A percentile compares a stretch with the other conserved stretches of the same genome.
These are phyloP conservation scores for Neotragus moschatus DNA, from an alignment of 2,113 vertebrate genomes.

Conservation along the genomic window DNA sequence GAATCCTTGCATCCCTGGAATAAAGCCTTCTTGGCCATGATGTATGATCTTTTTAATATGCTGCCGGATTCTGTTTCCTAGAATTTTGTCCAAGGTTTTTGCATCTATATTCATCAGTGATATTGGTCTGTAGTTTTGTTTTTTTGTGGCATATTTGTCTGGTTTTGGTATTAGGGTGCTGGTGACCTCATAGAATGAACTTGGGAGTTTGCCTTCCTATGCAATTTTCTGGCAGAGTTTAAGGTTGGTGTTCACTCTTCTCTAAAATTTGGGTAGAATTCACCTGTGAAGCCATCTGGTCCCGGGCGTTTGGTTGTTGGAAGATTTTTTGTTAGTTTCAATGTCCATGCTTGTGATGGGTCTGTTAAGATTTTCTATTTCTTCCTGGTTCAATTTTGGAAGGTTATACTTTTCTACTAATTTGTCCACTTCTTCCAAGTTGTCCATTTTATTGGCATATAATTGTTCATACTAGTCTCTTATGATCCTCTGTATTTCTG, in stretches of 20 bases:
- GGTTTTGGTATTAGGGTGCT: background rate
- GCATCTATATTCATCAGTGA: background rate
- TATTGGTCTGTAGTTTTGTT: background rate
- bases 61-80: background rate
- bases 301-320: background rate
- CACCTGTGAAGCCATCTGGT: background rate
- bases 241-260: background rate
- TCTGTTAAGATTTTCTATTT: background rate
- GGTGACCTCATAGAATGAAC: background rate
- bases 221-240: background rate
- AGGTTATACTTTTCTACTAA: background rate
- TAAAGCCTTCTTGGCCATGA: background rate
- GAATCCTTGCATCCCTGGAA: background rate
- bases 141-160: background rate
- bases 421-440: background rate
- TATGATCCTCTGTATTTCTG: background rate
- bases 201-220: background rate
- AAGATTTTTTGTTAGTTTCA: background rate
- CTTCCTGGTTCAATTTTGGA: background rate
- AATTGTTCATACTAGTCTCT: background rate
- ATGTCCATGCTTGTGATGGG: background rate
- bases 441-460: background rate
- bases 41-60: background rate
- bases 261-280: background rate
- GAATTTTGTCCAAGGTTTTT: background rate